These are phyloP conservation scores for Brachionus rubens DNA, from an alignment of 1,140 invertebrate genomes.

Conservation along the genomic window DNA sequence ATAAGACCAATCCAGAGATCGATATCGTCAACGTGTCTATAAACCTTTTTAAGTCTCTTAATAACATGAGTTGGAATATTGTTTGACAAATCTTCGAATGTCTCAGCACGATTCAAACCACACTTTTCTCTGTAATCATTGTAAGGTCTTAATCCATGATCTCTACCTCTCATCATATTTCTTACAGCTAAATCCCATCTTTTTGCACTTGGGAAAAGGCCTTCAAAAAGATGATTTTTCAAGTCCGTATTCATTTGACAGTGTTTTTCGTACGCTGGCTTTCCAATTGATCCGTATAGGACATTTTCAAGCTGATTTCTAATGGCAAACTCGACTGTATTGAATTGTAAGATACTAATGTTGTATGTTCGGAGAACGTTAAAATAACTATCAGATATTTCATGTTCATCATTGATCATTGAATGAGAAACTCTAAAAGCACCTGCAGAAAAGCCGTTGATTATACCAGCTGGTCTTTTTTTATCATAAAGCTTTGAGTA, in stretches of 20 bases:
- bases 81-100: conserved; percentile 62
- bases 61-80: conserved; percentile 51
- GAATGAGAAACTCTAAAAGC: conserved; percentile 34
- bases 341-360: background rate
- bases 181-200: conserved; percentile 73
- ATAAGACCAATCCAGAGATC: conserved; percentile 64
- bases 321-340: background rate
- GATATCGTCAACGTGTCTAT: conserved; percentile 48
- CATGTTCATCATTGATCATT: background rate
- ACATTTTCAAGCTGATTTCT: background rate
- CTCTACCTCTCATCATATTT: conserved; percentile 88
- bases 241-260: background rate
- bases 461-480: background rate
- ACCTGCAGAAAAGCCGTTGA: conserved; percentile 27
- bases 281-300: background rate
- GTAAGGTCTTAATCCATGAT: conserved; percentile 89
- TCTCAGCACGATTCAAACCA: conserved; percentile 60
- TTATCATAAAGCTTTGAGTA: conserved; percentile 8
- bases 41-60: conserved; percentile 4
- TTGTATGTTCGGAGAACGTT: background rate
- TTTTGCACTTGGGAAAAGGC: background rate
- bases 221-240: conserved; percentile 23
- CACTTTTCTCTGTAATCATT: conserved; percentile 80
- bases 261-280: background rate
- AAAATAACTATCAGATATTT: background rate